Evolutionary conservation across 2,888 invertebrate genomes (phyloP).

Genomic region (Aspidapion aeneum): DNA sequence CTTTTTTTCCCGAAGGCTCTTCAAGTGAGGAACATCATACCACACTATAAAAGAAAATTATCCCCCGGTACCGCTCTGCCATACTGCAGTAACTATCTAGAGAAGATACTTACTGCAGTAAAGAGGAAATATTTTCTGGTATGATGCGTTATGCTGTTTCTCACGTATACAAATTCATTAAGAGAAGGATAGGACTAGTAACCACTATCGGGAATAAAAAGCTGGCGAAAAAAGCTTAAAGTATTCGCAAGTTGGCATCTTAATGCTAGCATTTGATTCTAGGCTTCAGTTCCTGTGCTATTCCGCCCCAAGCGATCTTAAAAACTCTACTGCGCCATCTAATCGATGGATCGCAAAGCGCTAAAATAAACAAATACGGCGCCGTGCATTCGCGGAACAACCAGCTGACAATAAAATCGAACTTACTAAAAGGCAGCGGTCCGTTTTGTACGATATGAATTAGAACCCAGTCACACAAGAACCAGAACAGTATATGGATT

Average conservation of each 20-base stretch:
- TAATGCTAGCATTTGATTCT: constrained; percentile 59
- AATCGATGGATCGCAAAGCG: constrained; percentile 84
- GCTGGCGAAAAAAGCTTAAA: constrained; percentile 9
- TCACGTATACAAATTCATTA: no score
- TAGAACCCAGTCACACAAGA: constrained; percentile 92
- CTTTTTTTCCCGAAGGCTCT: no score
- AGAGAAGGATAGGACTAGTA: no score
- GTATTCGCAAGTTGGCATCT: constrained; percentile 17
- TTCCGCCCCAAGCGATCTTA: constrained; percentile 92
- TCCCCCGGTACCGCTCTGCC: no score
- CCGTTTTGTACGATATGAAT: constrained; percentile 89
- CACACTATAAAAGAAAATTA: no score
- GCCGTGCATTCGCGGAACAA: constrained; percentile 88
- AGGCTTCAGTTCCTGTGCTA: constrained; percentile 83
- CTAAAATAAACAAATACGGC: constrained; percentile 83
- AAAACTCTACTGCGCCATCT: constrained; percentile 92
- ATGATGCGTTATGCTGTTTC: no score
- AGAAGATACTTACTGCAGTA: no score
- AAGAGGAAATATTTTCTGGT: no score
- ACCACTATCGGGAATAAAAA: constrained; percentile 1
- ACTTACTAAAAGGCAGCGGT: constrained; percentile 86
- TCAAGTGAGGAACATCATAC: no score
- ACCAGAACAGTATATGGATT: constrained; percentile 92
- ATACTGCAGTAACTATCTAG: no score
- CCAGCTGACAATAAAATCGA: constrained; percentile 94